Evolutionary conservation across 2,113 vertebrate species (phyloP).

Genomic region (Prionailurus bengalensis): DNA sequence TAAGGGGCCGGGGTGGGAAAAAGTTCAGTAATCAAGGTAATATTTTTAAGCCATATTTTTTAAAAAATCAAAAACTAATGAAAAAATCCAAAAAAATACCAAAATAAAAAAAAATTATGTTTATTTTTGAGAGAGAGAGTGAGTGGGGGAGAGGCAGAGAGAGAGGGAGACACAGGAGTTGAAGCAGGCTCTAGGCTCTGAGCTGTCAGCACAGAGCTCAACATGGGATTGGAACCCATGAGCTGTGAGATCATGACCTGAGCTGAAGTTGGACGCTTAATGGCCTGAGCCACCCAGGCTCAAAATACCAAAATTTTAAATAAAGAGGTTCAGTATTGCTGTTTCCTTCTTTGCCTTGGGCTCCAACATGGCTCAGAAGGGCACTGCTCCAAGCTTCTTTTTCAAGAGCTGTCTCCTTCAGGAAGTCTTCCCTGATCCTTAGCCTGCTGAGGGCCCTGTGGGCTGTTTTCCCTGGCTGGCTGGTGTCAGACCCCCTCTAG

Average conservation of each 20-base stretch:
- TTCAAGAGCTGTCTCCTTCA: background rate
- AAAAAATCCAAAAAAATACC: background rate
- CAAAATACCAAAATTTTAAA: conserved; percentile 14
- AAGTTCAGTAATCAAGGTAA: background rate
- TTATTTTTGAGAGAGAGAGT: too few species aligned
- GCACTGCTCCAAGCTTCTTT: background rate
- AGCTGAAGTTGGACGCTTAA: too few species aligned
- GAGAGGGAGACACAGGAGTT: too few species aligned
- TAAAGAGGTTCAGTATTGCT: background rate
- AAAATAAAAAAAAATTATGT: background rate
- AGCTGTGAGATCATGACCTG: too few species aligned
- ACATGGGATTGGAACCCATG: too few species aligned
- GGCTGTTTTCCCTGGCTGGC: background rate
- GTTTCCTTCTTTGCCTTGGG: background rate
- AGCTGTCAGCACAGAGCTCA: too few species aligned
- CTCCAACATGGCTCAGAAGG: background rate
- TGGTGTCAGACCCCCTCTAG: background rate
- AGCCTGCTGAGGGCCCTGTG: background rate
- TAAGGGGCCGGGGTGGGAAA: background rate
- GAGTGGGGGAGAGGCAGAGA: too few species aligned
- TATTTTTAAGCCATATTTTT: background rate
- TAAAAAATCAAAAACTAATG: background rate
- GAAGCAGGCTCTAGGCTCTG: too few species aligned
- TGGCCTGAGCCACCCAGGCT: background rate
- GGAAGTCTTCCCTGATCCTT: background rate